These are phyloP conservation scores for Anthopleura sola DNA, from an alignment of 64 coral and sea anemone species.

Conservation along the genomic window DNA sequence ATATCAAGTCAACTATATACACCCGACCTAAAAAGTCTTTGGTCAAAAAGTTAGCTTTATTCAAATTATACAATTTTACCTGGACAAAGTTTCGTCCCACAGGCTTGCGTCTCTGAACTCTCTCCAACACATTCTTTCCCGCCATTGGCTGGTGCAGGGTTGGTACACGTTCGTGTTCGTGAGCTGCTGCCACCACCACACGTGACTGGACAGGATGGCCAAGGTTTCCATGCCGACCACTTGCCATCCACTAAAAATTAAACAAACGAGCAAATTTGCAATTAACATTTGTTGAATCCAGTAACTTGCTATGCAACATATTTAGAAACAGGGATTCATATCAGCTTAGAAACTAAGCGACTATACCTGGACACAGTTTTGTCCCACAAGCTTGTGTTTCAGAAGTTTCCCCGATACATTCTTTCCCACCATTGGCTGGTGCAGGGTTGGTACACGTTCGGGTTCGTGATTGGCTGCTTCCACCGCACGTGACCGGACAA, in stretches of 20 bases:
- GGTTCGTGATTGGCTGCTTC: slow-evolving; percentile 17
- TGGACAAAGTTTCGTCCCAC: slow-evolving; percentile 18
- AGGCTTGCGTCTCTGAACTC: not conserved
- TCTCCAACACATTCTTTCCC: not conserved
- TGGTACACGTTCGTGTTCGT: slow-evolving; percentile 1
- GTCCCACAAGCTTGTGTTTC: slow-evolving; percentile 32
- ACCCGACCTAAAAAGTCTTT: no score
- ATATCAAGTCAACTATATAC: no score
- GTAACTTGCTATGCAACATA: no score
- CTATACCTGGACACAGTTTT: slow-evolving; percentile 35
- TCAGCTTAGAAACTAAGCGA: no score
- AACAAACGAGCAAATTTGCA: not conserved
- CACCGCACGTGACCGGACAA: slow-evolving; percentile 29
- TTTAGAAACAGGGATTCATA: no score
- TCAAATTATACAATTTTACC: not conserved
- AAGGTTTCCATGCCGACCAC: not conserved
- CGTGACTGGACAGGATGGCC: slow-evolving; percentile 15
- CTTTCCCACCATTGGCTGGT: slow-evolving; percentile 23
- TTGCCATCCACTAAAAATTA: not conserved
- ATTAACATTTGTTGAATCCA: not conserved
- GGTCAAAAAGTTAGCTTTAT: no score
- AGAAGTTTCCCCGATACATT: slow-evolving; percentile 16
- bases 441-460: slow-evolving; percentile 32
- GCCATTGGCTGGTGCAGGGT: slow-evolving; percentile 12
- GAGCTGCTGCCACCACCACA: slow-evolving; percentile 14